A percentile compares a stretch with the other conserved stretches of the same genome.
phyloP scores from a whole-genome alignment of 2,113 vertebrate genomes.

The Fregata magnificens region DNA sequence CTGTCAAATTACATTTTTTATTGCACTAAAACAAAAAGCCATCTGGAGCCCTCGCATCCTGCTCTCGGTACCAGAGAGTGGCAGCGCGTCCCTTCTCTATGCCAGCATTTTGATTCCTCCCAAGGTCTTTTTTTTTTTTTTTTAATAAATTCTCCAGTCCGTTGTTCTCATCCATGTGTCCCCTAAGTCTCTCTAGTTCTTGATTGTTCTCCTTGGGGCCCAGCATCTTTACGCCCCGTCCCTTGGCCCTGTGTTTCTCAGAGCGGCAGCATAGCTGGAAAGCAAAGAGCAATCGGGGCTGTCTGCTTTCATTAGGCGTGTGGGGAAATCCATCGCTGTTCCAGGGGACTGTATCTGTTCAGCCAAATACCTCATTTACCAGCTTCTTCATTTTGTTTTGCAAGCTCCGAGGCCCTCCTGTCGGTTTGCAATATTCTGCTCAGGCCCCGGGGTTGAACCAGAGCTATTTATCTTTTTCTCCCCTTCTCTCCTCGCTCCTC shows the following conservation, averaged over 20 bases:
- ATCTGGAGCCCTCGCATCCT: constrained; percentile 66
- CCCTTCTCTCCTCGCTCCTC: neutral
- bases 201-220: neutral
- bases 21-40: constrained; percentile 67
- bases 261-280: neutral
- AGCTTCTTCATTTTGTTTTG: neutral
- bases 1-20: constrained; percentile 74
- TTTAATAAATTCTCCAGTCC: accelerated
- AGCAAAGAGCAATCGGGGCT: neutral
- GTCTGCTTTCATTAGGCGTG: neutral
- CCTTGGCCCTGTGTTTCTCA: neutral
- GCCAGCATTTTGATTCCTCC: neutral
- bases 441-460: neutral
- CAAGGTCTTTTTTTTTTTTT: constrained; percentile 7
- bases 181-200: neutral
- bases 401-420: neutral
- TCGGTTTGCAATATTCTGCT: neutral
- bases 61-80: neutral
- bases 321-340: neutral
- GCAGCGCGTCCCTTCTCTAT: neutral
- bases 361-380: neutral
- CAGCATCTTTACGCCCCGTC: neutral
- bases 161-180: accelerated
- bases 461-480: neutral
- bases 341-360: neutral